phyloP scores from a whole-genome alignment of 2,888 invertebrate species.

The Ecliptopera silaceata region DNA sequence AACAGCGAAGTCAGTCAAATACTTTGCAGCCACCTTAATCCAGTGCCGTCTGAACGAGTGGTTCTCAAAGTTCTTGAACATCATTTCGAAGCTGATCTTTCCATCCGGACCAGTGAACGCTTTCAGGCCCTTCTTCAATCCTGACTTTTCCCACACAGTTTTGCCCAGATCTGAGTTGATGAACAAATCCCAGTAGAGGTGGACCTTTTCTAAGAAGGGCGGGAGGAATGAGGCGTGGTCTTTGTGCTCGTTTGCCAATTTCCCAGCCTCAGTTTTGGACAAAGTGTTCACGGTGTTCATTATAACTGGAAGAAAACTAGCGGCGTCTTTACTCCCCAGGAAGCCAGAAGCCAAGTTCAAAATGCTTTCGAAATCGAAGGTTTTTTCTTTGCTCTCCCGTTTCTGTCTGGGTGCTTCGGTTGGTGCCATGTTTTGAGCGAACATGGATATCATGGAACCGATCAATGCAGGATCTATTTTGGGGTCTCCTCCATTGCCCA shows the following conservation, averaged over 20 bases:
- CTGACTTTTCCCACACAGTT: conserved; percentile 88
- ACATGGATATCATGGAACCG: conserved; percentile 73
- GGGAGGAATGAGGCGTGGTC: conserved; percentile 89
- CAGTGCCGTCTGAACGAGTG: conserved; percentile 90
- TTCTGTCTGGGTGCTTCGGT: conserved; percentile 58
- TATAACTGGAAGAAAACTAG: conserved; percentile 85
- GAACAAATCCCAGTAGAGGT: conserved; percentile 91
- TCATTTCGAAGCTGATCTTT: conserved; percentile 87
- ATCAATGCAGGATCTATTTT: conserved; percentile 83
- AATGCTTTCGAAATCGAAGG: conserved; percentile 79
- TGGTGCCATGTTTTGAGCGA: conserved; percentile 65
- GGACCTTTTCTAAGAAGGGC: conserved; percentile 84
- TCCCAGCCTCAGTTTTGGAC: conserved; percentile 84
- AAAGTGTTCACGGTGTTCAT: conserved; percentile 86
- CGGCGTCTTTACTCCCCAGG: conserved; percentile 69
- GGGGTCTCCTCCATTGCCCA: conserved; percentile 79
- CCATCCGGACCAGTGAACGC: conserved; percentile 87
- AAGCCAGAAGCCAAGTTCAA: conserved; percentile 82
- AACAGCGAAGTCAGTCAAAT: conserved; percentile 88
- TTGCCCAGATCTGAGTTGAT: conserved; percentile 90
- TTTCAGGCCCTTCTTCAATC: conserved; percentile 86
- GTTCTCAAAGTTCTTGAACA: conserved; percentile 91
- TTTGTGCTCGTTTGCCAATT: conserved; percentile 85
- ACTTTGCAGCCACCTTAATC: conserved; percentile 89
- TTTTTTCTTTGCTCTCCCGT: conserved; percentile 57